phyloP scores from a whole-genome alignment of 2,113 vertebrate species.

The Oenanthe melanoleuca region DNA sequence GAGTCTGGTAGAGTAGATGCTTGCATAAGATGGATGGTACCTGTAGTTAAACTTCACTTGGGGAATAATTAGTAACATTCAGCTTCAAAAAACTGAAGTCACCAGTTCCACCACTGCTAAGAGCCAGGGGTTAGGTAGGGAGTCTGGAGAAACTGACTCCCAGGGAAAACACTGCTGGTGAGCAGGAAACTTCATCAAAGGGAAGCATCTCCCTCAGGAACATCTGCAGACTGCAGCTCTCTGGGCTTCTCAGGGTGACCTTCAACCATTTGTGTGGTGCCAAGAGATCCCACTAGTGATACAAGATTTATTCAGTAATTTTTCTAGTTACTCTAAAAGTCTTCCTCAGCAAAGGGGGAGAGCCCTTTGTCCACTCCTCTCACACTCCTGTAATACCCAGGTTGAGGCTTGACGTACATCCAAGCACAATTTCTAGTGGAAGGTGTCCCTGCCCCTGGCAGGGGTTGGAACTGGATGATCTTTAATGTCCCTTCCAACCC shows the following conservation, averaged over 20 bases:
- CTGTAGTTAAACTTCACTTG: neutral
- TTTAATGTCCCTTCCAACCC: neutral
- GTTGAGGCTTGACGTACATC: neutral
- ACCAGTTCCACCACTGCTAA: neutral
- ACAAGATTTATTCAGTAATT: neutral
- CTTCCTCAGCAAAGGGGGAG: neutral
- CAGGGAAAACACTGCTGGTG: neutral
- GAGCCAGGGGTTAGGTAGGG: neutral
- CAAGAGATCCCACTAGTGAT: neutral
- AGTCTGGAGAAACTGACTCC: neutral
- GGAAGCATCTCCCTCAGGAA: neutral
- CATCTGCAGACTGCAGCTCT: neutral
- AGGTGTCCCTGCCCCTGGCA: neutral
- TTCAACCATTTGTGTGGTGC: neutral
- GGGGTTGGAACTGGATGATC: no score
- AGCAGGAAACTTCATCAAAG: neutral
- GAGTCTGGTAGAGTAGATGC: neutral
- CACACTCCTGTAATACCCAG: fast-evolving
- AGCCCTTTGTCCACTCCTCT: fast-evolving
- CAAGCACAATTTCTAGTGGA: neutral
- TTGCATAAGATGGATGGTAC: constrained; percentile 6
- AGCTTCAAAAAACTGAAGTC: neutral
- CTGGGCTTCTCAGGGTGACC: neutral
- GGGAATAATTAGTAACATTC: constrained; percentile 36
- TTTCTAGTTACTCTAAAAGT: neutral